phyloP scores from a whole-genome alignment of 2,888 invertebrate species.

The Platycnemis pennipes region DNA sequence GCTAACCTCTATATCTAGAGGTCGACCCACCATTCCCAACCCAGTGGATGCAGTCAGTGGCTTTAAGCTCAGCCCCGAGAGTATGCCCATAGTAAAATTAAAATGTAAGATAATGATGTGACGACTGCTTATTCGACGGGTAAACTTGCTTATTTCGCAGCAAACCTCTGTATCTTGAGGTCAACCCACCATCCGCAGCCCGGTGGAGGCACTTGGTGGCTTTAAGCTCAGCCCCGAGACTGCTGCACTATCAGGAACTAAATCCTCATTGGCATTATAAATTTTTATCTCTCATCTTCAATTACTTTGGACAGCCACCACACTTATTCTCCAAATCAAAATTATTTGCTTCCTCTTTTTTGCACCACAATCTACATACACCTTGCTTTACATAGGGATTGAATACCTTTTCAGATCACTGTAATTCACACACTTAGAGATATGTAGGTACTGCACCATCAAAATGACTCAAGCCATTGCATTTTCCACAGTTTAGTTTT shows the following conservation, averaged over 20 bases:
- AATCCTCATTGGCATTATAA: not conserved
- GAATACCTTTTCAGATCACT: not conserved
- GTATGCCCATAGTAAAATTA: too few relatives aligned
- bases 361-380: not conserved
- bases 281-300: conserved; percentile 22
- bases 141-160: too few relatives aligned
- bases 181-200: too few relatives aligned
- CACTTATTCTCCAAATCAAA: not conserved
- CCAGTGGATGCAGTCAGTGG: too few relatives aligned
- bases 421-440: not conserved
- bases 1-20: too few relatives aligned
- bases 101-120: too few relatives aligned
- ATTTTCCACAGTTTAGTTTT: not conserved
- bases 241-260: not conserved
- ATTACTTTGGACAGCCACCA: not conserved
- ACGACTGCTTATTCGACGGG: too few relatives aligned
- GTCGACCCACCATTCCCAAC: too few relatives aligned
- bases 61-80: too few relatives aligned
- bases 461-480: conserved; percentile 4
- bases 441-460: not conserved
- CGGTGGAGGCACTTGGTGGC: too few relatives aligned
- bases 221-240: too few relatives aligned
- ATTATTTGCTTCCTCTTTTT: not conserved
- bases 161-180: too few relatives aligned
- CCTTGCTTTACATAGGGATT: not conserved